Percentiles rank a stretch among this genome's conserved stretches.
phyloP scores from a whole-genome alignment of 2,113 vertebrate species.

The Cygnus atratus region DNA sequence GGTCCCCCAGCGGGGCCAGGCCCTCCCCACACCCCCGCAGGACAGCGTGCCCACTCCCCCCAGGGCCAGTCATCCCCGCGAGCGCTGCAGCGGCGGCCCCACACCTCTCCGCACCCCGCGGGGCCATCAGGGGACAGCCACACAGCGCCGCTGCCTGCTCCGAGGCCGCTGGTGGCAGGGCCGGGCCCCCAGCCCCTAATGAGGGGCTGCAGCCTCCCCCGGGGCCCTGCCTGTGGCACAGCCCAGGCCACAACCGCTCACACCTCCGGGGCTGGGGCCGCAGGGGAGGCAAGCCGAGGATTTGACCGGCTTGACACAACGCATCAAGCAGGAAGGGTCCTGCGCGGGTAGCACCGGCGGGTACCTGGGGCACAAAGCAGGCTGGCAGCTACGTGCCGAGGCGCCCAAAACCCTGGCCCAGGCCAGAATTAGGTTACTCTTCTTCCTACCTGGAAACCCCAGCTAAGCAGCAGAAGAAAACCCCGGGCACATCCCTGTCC shows the following conservation, averaged over 20 bases:
- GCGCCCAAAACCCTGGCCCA: not conserved
- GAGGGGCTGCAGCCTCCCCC: not conserved
- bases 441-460: not conserved
- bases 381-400: not conserved
- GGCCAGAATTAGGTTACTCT: not conserved
- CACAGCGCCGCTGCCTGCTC: not conserved
- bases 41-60: rapidly evolving
- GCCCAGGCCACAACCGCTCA: rapidly evolving
- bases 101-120: not conserved
- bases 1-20: too few species aligned
- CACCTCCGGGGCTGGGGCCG: not conserved
- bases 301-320: rapidly evolving
- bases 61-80: rapidly evolving
- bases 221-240: too few species aligned
- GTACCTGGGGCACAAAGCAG: not conserved
- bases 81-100: rapidly evolving
- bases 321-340: rapidly evolving
- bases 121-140: rapidly evolving
- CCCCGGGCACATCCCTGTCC: not conserved
- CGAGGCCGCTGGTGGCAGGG: rapidly evolving
- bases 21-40: rapidly evolving
- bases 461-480: not conserved
- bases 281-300: not conserved
- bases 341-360: rapidly evolving
- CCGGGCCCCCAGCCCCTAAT: rapidly evolving